Evolutionary conservation across 2,113 vertebrate genomes (phyloP).

Genomic region (Malurus melanocephalus): DNA sequence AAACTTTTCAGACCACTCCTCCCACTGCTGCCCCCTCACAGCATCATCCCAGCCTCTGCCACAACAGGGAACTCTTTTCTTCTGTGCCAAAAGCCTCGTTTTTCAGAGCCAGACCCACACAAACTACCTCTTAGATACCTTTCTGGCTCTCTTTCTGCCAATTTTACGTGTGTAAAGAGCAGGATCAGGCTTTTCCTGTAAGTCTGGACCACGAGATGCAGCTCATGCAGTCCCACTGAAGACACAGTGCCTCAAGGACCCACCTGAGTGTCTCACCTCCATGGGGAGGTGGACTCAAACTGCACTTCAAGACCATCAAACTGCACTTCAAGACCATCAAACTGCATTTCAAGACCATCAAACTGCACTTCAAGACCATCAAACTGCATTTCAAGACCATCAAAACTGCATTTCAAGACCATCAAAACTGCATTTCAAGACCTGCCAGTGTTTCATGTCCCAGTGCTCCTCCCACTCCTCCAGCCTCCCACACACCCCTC

Average conservation of each 20-base stretch:
- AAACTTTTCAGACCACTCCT: not conserved
- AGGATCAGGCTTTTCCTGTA: not conserved
- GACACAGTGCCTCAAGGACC: not conserved
- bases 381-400: not conserved
- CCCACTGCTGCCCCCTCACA: not conserved
- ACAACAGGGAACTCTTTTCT: not conserved
- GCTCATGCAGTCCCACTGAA: not conserved
- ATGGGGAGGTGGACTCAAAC: not conserved
- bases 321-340: not conserved
- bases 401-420: too few relatives aligned
- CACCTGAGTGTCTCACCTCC: not conserved
- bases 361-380: too few relatives aligned
- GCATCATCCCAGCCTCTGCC: not conserved
- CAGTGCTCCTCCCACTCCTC: not conserved
- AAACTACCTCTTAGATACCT: not conserved
- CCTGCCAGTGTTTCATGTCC: not conserved
- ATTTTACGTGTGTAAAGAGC: fast-evolving
- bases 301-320: not conserved
- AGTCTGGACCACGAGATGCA: not conserved
- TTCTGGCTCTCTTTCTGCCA: not conserved
- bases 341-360: not conserved
- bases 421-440: not conserved
- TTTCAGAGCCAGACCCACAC: not conserved
- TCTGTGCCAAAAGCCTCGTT: not conserved
- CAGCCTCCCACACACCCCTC: not conserved